Conservation (phyloP, 1,140 invertebrate genomes). For the Saccostrea glomerata region DNA sequence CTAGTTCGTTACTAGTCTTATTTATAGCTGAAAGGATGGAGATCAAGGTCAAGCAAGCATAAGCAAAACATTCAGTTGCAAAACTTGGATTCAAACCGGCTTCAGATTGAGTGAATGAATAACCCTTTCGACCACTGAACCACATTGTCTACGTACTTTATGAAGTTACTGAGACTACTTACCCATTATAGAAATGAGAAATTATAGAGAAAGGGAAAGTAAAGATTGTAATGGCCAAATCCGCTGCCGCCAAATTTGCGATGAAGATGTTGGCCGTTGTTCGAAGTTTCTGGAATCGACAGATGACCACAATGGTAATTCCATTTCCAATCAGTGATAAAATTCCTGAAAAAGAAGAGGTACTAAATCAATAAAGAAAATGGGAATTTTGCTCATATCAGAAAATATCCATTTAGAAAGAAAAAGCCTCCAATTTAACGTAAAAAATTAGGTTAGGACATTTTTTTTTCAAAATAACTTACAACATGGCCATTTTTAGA, state of each 20-base stretch:
- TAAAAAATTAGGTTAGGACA: no score
- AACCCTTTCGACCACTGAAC: no score
- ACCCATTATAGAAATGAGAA: conserved; percentile 15
- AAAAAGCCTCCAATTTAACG: no score
- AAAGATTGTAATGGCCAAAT: conserved; percentile 4
- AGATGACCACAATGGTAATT: conserved; percentile 25
- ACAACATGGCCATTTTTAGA: no score
- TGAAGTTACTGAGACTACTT: background rate
- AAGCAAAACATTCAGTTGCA: no score
- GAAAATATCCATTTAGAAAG: background rate
- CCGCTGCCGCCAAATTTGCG: conserved; percentile 5
- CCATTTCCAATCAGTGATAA: conserved; percentile 23
- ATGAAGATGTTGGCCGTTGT: conserved; percentile 1
- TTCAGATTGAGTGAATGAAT: no score
- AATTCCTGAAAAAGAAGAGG: background rate
- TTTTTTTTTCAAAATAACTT: no score
- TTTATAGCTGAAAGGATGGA: no score
- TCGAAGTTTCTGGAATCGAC: conserved; percentile 3
- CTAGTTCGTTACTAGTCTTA: no score
- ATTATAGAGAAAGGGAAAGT: background rate
- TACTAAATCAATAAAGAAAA: background rate
- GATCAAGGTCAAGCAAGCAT: no score
- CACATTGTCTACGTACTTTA: no score
- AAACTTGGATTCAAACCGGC: no score
- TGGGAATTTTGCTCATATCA: background rate